Conservation (phyloP, 2,888 invertebrate species). For the Drosophila austrosaltans region DNA sequence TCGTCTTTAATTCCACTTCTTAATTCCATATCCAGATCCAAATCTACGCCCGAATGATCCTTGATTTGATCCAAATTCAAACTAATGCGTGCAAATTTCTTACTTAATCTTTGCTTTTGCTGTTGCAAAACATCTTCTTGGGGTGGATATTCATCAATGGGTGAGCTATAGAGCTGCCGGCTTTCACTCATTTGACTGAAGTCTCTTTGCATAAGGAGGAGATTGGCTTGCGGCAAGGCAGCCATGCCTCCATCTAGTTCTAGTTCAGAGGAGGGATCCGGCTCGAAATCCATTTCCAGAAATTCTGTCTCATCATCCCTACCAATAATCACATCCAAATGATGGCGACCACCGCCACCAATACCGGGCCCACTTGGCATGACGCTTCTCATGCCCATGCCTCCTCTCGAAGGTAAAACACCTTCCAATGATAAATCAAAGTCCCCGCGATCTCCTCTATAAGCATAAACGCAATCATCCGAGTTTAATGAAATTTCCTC, state of each 20-base stretch:
- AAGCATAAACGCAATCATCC: slow-evolving; percentile 83
- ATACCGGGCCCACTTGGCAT: slow-evolving; percentile 16
- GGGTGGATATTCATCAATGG: slow-evolving; percentile 73
- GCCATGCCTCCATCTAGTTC: slow-evolving; percentile 69
- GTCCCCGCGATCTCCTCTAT: slow-evolving; percentile 82
- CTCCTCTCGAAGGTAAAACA: slow-evolving; percentile 18
- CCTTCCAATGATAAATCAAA: slow-evolving; percentile 65
- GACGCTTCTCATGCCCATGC: slow-evolving; percentile 50
- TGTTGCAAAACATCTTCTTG: slow-evolving; percentile 64
- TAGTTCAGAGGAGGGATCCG: slow-evolving; percentile 82
- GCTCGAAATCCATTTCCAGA: slow-evolving; percentile 84
- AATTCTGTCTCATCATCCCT: slow-evolving; percentile 83
- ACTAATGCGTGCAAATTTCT: slow-evolving; percentile 81
- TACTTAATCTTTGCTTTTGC: slow-evolving; percentile 64
- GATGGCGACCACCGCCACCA: slow-evolving; percentile 46
- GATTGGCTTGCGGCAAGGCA: slow-evolving; percentile 47
- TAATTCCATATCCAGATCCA: slow-evolving; percentile 53
- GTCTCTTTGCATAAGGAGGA: slow-evolving; percentile 74
- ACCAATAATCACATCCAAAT: slow-evolving; percentile 26
- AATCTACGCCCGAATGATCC: slow-evolving; percentile 48
- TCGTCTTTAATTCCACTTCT: background rate
- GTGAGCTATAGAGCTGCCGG: slow-evolving; percentile 78
- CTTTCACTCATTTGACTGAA: slow-evolving; percentile 72
- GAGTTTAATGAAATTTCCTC: slow-evolving; percentile 82
- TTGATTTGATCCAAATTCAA: slow-evolving; percentile 81